Percentiles rank a stretch among this genome's conserved stretches.
phyloP scores from a whole-genome alignment of 2,888 invertebrate species.

The Diplazon laetatorius region DNA sequence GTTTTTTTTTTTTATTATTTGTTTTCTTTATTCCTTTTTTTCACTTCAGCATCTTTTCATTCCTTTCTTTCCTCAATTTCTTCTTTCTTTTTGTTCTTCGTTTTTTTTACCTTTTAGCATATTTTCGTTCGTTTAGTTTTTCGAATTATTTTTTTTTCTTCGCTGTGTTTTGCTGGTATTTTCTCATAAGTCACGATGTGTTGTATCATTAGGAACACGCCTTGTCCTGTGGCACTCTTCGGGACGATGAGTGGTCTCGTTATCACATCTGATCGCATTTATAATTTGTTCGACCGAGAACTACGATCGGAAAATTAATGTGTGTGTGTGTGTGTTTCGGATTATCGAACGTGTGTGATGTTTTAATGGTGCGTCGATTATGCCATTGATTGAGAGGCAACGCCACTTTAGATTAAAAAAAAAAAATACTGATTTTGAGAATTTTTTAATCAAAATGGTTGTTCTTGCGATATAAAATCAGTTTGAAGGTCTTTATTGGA shows the following conservation, averaged over 20 bases:
- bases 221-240: conserved; percentile 44
- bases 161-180: no score
- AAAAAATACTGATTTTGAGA: no score
- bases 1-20: conserved; percentile 23
- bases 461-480: no score
- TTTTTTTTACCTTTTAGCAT: conserved; percentile 20
- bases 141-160: conserved; percentile 2
- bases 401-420: no score
- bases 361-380: no score
- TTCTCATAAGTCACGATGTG: conserved; percentile 6
- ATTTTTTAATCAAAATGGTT: no score
- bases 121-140: background rate
- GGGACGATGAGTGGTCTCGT: conserved; percentile 43
- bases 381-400: no score
- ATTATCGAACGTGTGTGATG: no score
- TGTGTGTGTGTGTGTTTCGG: no score
- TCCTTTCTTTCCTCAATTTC: background rate
- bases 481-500: no score
- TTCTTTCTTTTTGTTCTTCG: conserved; percentile 7
- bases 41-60: conserved; percentile 5
- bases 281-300: conserved; percentile 40
- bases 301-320: conserved; percentile 13
- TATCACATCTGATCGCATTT: conserved; percentile 51
- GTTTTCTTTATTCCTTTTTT: conserved; percentile 23
- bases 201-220: conserved; percentile 48